Conservation (phyloP, 2,113 vertebrate species). For the Pyrgilauda ruficollis region DNA sequence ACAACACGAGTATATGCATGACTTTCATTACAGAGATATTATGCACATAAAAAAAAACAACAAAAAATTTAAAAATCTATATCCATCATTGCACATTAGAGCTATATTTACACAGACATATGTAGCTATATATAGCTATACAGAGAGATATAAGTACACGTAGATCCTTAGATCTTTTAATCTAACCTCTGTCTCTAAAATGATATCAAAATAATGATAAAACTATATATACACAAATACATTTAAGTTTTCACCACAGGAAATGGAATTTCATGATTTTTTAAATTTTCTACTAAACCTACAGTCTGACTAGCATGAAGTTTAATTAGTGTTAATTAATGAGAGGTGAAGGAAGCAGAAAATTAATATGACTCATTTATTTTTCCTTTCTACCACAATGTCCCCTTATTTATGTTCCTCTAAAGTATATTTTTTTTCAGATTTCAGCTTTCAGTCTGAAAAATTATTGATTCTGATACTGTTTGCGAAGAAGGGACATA, state of each 20-base stretch:
- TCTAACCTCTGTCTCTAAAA: neutral
- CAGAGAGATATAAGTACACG: neutral
- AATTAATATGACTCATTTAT: constrained; percentile 2
- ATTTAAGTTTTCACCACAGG: neutral
- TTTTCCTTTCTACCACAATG: neutral
- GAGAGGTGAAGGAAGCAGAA: constrained; percentile 21
- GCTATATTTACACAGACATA: neutral
- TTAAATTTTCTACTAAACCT: neutral
- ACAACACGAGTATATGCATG: neutral
- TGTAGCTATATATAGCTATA: neutral
- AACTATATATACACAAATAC: neutral
- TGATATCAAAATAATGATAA: neutral
- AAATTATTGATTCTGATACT: neutral
- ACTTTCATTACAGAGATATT: neutral
- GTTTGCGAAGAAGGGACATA: neutral
- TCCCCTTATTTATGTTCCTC: neutral
- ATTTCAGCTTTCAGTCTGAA: neutral
- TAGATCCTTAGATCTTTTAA: neutral
- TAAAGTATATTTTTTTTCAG: neutral
- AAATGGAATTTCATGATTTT: neutral
- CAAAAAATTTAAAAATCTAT: no score
- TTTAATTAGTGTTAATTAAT: neutral
- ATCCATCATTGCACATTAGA: fast-evolving
- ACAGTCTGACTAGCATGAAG: neutral
- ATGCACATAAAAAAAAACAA: neutral